phyloP scores from a whole-genome alignment of 2,113 vertebrate species.

The Clarias gariepinus region DNA sequence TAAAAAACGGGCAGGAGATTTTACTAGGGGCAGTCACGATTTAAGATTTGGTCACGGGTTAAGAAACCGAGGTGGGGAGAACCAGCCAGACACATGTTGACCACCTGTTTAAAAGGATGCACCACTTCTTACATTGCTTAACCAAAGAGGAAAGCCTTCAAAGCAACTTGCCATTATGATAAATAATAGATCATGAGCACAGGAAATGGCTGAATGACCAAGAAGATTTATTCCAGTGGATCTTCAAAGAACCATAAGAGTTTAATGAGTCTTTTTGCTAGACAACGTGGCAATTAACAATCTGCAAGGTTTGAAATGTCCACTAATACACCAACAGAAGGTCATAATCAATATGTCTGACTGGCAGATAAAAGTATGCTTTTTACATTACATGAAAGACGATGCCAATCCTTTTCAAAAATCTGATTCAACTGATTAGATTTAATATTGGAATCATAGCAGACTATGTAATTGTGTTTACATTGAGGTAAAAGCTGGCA shows the following conservation, averaged over 20 bases:
- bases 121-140: background rate
- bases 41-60: background rate
- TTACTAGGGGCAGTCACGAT: background rate
- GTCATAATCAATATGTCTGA: background rate
- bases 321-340: background rate
- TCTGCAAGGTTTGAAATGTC: conserved; percentile 18
- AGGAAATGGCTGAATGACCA: background rate
- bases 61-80: background rate
- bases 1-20: background rate
- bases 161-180: background rate
- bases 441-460: background rate
- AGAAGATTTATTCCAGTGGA: background rate
- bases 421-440: background rate
- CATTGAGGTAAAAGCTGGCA: background rate
- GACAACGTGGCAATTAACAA: conserved; percentile 39
- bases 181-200: background rate
- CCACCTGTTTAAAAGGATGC: conserved; percentile 26
- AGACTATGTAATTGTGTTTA: background rate
- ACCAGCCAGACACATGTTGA: conserved; percentile 17
- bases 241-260: background rate
- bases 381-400: background rate
- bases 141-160: background rate
- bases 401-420: background rate
- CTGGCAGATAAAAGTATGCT: background rate
- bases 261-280: background rate